Evolutionary conservation across 2,113 vertebrate genomes (phyloP).

Genomic region (Brevimyrus niger): DNA sequence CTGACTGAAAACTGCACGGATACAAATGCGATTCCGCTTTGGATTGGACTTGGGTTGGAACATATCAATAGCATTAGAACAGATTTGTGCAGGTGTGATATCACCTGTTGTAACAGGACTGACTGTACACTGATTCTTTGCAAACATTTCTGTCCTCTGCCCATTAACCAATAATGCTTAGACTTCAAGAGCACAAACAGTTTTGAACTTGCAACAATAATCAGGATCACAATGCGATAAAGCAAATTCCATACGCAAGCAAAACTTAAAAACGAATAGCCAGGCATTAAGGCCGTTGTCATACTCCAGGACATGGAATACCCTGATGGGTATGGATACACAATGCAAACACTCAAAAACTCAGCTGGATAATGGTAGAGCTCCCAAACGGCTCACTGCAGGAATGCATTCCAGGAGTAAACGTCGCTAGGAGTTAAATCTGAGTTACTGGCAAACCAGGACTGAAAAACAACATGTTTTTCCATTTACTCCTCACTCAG

Average conservation of each 20-base stretch:
- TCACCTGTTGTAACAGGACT: neutral
- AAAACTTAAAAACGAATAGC: neutral
- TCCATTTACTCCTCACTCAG: slow-evolving; percentile 1
- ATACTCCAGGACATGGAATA: neutral
- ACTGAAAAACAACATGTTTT: slow-evolving; percentile 8
- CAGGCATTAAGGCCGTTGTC: neutral
- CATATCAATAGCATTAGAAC: neutral
- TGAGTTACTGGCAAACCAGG: neutral
- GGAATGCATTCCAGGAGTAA: neutral
- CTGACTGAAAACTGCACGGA: neutral
- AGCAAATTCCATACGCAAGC: neutral
- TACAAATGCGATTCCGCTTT: neutral
- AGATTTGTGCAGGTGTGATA: neutral
- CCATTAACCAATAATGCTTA: neutral
- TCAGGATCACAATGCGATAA: neutral
- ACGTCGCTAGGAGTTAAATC: neutral
- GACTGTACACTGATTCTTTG: neutral
- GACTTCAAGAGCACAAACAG: neutral
- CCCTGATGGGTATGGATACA: neutral
- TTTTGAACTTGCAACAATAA: neutral
- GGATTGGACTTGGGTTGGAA: neutral
- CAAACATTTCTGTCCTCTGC: neutral
- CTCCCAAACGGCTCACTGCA: neutral
- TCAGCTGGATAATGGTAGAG: neutral
- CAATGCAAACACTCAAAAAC: neutral